A percentile compares a stretch with the other conserved stretches of the same genome.
phyloP scores from a whole-genome alignment of 2,797 vertebrate species.

The Pristis pectinata region DNA sequence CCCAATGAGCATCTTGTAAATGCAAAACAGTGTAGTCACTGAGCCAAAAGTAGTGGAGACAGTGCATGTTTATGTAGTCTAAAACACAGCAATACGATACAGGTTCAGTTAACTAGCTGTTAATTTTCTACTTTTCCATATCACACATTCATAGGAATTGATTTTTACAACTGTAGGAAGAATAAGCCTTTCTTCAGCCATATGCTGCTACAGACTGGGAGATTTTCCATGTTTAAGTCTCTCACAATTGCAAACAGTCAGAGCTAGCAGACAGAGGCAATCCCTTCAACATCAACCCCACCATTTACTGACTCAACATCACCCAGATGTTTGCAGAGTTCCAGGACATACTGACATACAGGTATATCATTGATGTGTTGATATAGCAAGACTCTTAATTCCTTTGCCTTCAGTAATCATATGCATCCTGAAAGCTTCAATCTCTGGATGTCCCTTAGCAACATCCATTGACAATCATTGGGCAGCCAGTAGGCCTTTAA shows the following conservation, averaged over 20 bases:
- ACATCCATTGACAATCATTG: too few relatives aligned
- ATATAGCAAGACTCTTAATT: not conserved
- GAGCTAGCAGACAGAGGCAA: conserved; percentile 60
- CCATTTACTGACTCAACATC: conserved; percentile 85
- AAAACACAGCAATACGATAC: not conserved
- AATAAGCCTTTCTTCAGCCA: conserved; percentile 57
- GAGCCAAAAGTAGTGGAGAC: too few relatives aligned
- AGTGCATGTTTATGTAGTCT: not conserved
- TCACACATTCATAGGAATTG: too few relatives aligned
- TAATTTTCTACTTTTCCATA: too few relatives aligned
- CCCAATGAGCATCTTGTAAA: too few relatives aligned
- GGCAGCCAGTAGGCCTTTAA: too few relatives aligned
- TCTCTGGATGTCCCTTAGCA: too few relatives aligned
- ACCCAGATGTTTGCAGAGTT: conserved; percentile 81
- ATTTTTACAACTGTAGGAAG: too few relatives aligned
- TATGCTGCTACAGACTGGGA: conserved; percentile 91
- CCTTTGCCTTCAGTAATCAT: not conserved
- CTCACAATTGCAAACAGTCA: conserved; percentile 86
- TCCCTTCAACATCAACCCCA: conserved; percentile 80
- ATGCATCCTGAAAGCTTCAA: too few relatives aligned
- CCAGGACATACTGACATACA: conserved; percentile 85
- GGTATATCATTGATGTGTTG: conserved; percentile 62
- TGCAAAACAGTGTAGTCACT: too few relatives aligned
- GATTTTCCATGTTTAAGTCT: conserved; percentile 73
- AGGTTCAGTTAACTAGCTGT: not conserved